A percentile compares a stretch with the other conserved stretches of the same genome.
Evolutionary conservation across 2,113 vertebrate species (phyloP).

Genomic region (Fregata magnificens): DNA sequence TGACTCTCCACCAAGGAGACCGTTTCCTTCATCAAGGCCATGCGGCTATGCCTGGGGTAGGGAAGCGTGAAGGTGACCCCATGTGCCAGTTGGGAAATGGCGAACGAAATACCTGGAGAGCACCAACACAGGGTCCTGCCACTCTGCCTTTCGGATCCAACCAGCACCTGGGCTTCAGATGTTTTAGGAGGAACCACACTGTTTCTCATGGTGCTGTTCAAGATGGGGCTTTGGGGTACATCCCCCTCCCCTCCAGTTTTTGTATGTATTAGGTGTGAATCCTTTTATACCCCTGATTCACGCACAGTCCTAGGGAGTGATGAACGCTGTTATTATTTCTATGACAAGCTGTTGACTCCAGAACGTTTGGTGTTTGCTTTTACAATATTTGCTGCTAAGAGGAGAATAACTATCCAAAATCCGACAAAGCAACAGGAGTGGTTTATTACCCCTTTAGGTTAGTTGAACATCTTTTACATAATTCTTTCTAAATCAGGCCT

Average conservation of each 20-base stretch:
- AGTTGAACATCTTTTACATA: background rate
- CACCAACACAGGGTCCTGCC: rapidly evolving
- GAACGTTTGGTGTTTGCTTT: background rate
- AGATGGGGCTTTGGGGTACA: background rate
- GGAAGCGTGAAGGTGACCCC: background rate
- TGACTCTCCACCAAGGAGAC: background rate
- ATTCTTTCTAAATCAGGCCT: background rate
- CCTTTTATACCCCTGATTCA: background rate
- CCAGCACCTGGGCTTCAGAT: background rate
- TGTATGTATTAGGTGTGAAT: rapidly evolving
- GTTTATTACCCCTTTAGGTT: background rate
- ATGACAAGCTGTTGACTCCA: background rate
- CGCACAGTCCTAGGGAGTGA: background rate
- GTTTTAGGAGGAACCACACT: background rate
- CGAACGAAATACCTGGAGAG: background rate
- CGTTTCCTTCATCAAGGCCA: background rate
- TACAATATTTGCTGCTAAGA: background rate
- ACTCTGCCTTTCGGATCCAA: background rate
- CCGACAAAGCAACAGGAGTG: background rate
- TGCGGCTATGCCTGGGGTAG: background rate
- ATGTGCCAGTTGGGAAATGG: background rate
- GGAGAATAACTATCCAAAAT: background rate
- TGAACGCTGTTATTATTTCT: background rate
- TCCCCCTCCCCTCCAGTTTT: background rate
- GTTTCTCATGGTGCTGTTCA: background rate